These are phyloP conservation scores for Torymus aiolomorphi DNA, from an alignment of 2,888 invertebrate genomes.

Conservation along the genomic window DNA sequence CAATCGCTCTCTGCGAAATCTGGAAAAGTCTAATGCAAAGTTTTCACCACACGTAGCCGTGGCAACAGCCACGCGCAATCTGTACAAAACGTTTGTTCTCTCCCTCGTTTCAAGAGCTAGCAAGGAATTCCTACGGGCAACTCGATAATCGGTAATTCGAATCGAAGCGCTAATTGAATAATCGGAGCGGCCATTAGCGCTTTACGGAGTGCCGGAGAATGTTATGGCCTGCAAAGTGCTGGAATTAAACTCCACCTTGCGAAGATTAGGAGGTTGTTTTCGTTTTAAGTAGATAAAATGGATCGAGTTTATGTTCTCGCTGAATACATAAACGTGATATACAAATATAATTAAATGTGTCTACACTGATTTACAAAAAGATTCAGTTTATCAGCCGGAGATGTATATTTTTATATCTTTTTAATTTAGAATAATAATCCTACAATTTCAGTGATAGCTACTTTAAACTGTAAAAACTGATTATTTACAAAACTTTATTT, in stretches of 20 bases:
- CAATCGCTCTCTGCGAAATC: slow-evolving; percentile 39
- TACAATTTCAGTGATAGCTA: no score
- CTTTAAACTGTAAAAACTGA: no score
- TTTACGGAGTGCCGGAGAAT: neutral
- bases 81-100: slow-evolving; percentile 26
- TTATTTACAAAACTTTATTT: no score
- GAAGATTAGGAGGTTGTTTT: neutral
- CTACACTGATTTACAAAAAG: no score
- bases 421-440: no score
- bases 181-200: slow-evolving; percentile 33
- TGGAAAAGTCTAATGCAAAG: slow-evolving; percentile 41
- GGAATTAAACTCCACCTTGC: neutral
- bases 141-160: slow-evolving; percentile 12
- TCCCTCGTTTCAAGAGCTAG: neutral
- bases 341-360: no score
- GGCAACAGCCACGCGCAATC: slow-evolving; percentile 26
- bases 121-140: neutral
- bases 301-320: no score
- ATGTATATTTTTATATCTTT: no score
- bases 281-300: no score
- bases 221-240: neutral
- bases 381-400: no score
- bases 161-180: slow-evolving; percentile 43
- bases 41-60: slow-evolving; percentile 21
- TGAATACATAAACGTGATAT: no score